Evolutionary conservation across 2,113 vertebrate genomes (phyloP).

Genomic region (Thunnus maccoyii): DNA sequence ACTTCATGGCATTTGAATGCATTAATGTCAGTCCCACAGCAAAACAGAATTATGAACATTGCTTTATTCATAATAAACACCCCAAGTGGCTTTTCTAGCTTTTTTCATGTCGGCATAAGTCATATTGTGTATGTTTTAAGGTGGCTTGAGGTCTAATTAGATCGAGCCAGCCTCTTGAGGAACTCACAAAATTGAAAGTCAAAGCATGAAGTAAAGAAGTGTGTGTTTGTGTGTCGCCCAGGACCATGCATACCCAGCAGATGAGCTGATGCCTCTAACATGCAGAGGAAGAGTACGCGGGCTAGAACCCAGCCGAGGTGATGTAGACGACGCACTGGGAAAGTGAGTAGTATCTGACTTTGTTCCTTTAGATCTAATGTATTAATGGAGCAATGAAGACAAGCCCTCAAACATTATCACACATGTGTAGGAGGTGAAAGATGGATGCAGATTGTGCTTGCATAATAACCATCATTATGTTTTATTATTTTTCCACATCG

Average conservation of each 20-base stretch:
- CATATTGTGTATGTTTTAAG: neutral
- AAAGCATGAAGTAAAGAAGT: neutral
- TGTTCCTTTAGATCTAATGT: neutral
- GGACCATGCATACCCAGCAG: constrained; percentile 98
- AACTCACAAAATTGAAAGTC: neutral
- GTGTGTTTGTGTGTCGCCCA: constrained; percentile 69
- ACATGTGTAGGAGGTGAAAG: neutral
- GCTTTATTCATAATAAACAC: neutral
- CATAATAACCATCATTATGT: neutral
- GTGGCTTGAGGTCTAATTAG: neutral
- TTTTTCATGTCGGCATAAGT: neutral
- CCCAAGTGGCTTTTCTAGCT: neutral
- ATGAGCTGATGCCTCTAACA: constrained; percentile 98
- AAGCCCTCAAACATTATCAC: neutral
- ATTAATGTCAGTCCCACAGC: neutral
- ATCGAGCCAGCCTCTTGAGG: neutral
- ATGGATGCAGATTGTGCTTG: neutral
- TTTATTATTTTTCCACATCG: too few relatives aligned
- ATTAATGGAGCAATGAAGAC: neutral
- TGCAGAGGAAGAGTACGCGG: constrained; percentile 96
- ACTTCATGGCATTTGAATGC: neutral
- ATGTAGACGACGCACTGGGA: constrained; percentile 96
- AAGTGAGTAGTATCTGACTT: constrained; percentile 87
- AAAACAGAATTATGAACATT: too few relatives aligned
- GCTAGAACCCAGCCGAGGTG: constrained; percentile 96